Evolutionary conservation across 2,797 vertebrate species (phyloP), one percentile per base, ranked within the genome.

Genomic region (Sparidentex hasta): DNA sequence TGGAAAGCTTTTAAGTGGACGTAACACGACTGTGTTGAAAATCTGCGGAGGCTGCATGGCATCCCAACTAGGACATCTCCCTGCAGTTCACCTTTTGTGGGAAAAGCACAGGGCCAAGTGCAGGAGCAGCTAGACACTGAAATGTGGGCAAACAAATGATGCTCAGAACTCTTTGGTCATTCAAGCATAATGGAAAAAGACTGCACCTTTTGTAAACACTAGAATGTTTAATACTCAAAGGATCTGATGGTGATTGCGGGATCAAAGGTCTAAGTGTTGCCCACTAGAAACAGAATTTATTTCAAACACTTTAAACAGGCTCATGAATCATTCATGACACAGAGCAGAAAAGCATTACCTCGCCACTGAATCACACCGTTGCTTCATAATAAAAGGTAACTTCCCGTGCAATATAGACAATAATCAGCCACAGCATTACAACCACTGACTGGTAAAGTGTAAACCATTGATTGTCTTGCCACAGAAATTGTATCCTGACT

Each of bases 241-340:
- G 79, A 69, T 71, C 18, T 52, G 38, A 77, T 62, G 6, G 46
- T 77, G 65, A 87, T 87, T 72, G 54, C 44, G 21, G 68, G 80
- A 89, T 90, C 81, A 87, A 86, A 89, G 81, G 76, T 77, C 52
- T 70, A 63, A 75, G 47, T 1, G 21, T 57, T 64, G 65, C 64
- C 50, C 46, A 55, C 69, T 86, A 56, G 61, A 82, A 85, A 75
- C 64, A 54, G 64, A 83, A 87, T 74, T 51, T 47, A 74, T 80
- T 59, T 61, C 27, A 52, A 68, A 78, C 16, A 65, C 76, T 72
- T 77, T 5, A 71, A 80, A 88, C 54, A 65, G 12, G 7, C 71
- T 6, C 38, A 87, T 88, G 59, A 80, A 86, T 87, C 55, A 87
- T 87, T 87, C 44, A 87, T 81, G 29, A 71, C 21, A 23, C 29